phyloP scores from a whole-genome alignment of 1,140 invertebrate genomes.

The Scaptomyza pallida region DNA sequence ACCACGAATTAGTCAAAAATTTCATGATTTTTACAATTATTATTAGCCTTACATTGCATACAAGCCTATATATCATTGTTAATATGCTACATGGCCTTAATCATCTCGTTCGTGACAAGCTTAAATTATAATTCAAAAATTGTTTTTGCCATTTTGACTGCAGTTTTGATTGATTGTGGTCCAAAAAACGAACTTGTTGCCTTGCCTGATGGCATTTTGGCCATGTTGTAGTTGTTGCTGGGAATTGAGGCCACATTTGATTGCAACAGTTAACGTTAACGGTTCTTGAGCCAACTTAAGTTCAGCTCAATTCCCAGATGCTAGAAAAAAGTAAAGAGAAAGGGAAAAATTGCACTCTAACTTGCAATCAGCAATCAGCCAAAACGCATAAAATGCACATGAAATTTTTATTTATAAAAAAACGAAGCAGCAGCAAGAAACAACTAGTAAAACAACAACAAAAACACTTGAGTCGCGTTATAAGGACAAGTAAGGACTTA shows the following conservation, averaged over 20 bases:
- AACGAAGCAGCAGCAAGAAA: no score
- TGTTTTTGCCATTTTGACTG: no score
- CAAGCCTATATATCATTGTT: no score
- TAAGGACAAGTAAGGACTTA: slow-evolving; percentile 5
- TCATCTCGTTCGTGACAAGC: no score
- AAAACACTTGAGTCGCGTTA: slow-evolving; percentile 8
- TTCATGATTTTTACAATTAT: no score
- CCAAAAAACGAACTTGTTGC: slow-evolving; percentile 29
- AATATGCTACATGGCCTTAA: no score
- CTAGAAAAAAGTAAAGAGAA: slow-evolving; percentile 26
- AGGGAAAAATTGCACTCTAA: no score
- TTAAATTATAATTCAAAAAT: no score
- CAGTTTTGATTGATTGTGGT: slow-evolving; percentile 38
- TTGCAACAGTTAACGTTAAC: not conserved
- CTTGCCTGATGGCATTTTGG: slow-evolving; percentile 11
- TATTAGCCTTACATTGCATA: no score
- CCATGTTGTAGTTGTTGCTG: not conserved
- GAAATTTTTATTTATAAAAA: slow-evolving; percentile 18
- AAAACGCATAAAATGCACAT: slow-evolving; percentile 47
- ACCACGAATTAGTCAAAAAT: no score
- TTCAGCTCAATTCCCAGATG: slow-evolving; percentile 5
- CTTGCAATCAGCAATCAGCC: slow-evolving; percentile 43
- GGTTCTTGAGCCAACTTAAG: no score
- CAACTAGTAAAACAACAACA: not conserved
- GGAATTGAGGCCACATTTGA: slow-evolving; percentile 7